Percentiles rank a stretch among this genome's conserved stretches.
Conservation (phyloP, 1,140 invertebrate genomes). For the Zelostemma sp. region DNA sequence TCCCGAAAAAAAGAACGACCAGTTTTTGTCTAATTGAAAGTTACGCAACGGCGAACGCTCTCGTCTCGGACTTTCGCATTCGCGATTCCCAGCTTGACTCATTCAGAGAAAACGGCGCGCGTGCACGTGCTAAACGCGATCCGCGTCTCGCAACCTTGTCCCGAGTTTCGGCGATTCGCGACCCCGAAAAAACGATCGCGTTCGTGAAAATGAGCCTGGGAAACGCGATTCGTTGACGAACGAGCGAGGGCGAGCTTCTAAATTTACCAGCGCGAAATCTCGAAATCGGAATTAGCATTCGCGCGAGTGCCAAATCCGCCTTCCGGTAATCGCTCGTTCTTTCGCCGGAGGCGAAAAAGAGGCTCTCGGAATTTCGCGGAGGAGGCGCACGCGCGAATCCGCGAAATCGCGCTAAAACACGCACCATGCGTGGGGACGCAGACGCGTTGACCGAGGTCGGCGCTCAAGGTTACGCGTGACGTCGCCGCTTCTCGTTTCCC, state of each 20-base stretch:
- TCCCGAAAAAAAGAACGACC: not conserved
- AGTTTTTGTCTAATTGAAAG: no score
- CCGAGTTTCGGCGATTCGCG: no score
- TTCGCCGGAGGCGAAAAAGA: not conserved
- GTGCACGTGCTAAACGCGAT: no score
- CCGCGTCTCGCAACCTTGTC: no score
- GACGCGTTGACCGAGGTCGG: slow-evolving; percentile 67
- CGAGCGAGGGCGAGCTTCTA: not conserved
- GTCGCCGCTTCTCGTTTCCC: slow-evolving; percentile 56
- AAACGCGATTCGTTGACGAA: not conserved
- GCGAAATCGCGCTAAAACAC: slow-evolving; percentile 37
- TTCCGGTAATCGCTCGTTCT: slow-evolving; percentile 12
- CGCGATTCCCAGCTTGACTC: no score
- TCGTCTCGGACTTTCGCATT: no score
- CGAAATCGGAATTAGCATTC: not conserved
- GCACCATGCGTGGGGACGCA: slow-evolving; percentile 46
- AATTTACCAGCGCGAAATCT: not conserved
- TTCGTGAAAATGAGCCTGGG: no score
- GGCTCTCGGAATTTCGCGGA: slow-evolving; percentile 9
- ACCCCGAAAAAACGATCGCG: no score
- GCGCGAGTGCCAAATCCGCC: not conserved
- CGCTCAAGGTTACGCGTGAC: slow-evolving; percentile 66
- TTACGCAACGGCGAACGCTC: no score
- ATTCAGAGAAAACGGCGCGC: no score
- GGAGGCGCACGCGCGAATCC: slow-evolving; percentile 35